A percentile compares a stretch with the other conserved stretches of the same genome.
Evolutionary conservation across 1,140 invertebrate genomes (phyloP).

Genomic region (Cecropterus lyciades): DNA sequence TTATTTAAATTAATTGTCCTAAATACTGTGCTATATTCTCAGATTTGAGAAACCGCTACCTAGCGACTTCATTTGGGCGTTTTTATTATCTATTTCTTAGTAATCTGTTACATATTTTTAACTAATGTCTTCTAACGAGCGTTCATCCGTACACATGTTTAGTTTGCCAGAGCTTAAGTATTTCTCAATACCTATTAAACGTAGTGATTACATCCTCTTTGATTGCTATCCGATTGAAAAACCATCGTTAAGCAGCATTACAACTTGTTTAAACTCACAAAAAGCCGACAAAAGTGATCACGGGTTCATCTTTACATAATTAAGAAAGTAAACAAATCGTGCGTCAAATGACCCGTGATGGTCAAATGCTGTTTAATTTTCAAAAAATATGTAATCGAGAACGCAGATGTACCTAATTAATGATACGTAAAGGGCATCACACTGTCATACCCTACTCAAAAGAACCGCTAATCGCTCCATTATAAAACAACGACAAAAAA

Average conservation of each 20-base stretch:
- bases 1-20: too few species aligned
- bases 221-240: background rate
- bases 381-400: constrained; percentile 26
- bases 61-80: too few species aligned
- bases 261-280: constrained; percentile 1
- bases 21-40: too few species aligned
- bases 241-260: background rate
- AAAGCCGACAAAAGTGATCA: constrained; percentile 3
- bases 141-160: too few species aligned
- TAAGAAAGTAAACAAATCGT: constrained; percentile 29
- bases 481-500: constrained; percentile 32
- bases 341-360: constrained; percentile 13
- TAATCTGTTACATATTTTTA: too few species aligned
- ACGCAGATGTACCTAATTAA: constrained; percentile 25
- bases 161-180: too few species aligned
- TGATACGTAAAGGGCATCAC: constrained; percentile 19
- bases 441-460: constrained; percentile 31
- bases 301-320: constrained; percentile 12
- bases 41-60: too few species aligned
- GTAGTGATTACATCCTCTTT: background rate
- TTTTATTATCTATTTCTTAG: too few species aligned
- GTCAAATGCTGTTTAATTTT: constrained; percentile 22
- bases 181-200: too few species aligned
- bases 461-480: constrained; percentile 30
- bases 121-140: too few species aligned